These are phyloP conservation scores for Cylas formicarius DNA, from an alignment of 1,140 invertebrate genomes.

Conservation along the genomic window DNA sequence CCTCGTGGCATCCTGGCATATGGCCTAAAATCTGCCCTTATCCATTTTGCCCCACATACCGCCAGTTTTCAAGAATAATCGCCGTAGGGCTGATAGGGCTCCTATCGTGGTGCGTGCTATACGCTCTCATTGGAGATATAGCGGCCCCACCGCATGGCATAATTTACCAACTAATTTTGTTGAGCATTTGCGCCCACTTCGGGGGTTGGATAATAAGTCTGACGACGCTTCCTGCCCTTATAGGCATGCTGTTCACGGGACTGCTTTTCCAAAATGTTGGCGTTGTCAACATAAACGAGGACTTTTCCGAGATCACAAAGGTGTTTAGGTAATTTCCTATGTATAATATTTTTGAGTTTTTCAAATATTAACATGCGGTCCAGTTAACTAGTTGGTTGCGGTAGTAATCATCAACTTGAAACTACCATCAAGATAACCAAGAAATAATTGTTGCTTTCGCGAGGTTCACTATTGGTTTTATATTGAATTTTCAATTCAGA, in stretches of 20 bases:
- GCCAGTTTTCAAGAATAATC: conserved; percentile 65
- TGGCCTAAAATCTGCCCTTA: conserved; percentile 72
- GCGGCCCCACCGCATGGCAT: conserved; percentile 69
- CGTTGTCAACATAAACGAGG: conserved; percentile 60
- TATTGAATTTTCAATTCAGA: too few relatives aligned
- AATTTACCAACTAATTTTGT: conserved; percentile 67
- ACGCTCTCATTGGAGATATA: conserved; percentile 62
- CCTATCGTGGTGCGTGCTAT: conserved; percentile 69
- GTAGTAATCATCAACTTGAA: too few relatives aligned
- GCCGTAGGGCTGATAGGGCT: conserved; percentile 56
- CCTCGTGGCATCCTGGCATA: conserved; percentile 68
- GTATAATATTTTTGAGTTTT: neutral
- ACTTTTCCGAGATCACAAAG: conserved; percentile 53
- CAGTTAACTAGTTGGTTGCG: conserved; percentile 5
- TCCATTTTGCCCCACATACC: conserved; percentile 73
- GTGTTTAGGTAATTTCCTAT: conserved; percentile 55
- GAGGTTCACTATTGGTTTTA: too few relatives aligned
- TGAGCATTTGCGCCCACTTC: conserved; percentile 69
- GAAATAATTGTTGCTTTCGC: too few relatives aligned
- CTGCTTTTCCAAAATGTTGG: conserved; percentile 68
- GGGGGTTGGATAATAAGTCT: conserved; percentile 71
- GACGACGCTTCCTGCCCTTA: conserved; percentile 74
- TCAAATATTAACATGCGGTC: neutral
- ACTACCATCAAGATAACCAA: too few relatives aligned
- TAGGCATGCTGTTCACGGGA: conserved; percentile 80